A percentile compares a stretch with the other conserved stretches of the same genome.
phyloP scores from a whole-genome alignment of 2,888 invertebrate species.

The Coenonympha arcania region DNA sequence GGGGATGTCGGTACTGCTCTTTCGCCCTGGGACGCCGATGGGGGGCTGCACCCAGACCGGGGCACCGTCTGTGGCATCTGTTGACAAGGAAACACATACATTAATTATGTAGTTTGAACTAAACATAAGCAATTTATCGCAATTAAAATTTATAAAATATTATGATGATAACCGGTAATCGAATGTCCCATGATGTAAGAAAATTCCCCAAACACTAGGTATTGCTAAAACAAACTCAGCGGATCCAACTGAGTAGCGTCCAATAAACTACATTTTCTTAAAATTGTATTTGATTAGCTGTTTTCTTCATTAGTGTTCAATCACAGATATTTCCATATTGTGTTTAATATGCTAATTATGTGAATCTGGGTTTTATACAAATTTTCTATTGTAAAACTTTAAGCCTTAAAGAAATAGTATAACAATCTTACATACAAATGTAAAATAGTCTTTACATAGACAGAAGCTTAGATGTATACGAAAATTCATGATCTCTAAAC shows the following conservation, averaged over 20 bases:
- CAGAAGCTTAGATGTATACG: conserved; percentile 14
- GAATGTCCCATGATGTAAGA: no score
- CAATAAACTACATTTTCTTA: no score
- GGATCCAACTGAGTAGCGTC: no score
- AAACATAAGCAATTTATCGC: background rate
- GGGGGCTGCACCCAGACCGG: conserved; percentile 82
- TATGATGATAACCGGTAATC: no score
- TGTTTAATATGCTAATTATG: background rate
- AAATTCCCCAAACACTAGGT: background rate
- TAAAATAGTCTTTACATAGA: background rate
- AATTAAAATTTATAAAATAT: no score
- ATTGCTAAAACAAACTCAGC: background rate
- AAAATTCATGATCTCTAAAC: conserved; percentile 22
- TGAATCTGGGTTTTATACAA: background rate
- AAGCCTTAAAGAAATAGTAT: background rate
- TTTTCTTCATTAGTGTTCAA: background rate
- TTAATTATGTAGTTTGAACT: background rate
- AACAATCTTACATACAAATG: no score
- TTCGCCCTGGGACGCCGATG: conserved; percentile 82
- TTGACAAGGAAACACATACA: conserved; percentile 36
- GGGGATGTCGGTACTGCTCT: conserved; percentile 74
- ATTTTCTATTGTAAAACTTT: conserved; percentile 1
- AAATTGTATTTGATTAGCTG: background rate
- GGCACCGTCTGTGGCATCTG: conserved; percentile 91
- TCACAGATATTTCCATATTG: background rate